These are phyloP conservation scores for Meleagris gallopavo DNA, from an alignment of 2,113 vertebrate genomes.

Conservation along the genomic window DNA sequence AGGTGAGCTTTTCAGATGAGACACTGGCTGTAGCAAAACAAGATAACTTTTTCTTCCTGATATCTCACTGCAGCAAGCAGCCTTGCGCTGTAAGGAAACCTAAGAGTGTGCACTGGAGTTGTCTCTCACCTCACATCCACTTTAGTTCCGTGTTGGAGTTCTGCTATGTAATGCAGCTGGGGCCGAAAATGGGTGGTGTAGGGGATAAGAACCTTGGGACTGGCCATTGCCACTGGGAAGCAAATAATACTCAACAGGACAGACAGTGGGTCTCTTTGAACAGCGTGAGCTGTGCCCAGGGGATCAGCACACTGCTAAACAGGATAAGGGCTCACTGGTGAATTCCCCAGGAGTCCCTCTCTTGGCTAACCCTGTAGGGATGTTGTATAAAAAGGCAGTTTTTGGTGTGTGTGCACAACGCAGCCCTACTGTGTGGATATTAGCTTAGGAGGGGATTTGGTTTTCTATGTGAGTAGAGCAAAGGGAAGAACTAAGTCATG, in stretches of 20 bases:
- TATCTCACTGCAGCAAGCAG: fast-evolving
- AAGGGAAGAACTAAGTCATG: neutral
- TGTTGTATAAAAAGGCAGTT: neutral
- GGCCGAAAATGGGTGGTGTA: neutral
- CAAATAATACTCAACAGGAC: neutral
- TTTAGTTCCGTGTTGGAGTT: fast-evolving
- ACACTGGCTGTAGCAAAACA: neutral
- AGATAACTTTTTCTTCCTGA: neutral
- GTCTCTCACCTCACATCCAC: fast-evolving
- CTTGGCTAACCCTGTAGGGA: neutral
- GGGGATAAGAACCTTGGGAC: neutral
- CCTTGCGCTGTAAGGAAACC: neutral
- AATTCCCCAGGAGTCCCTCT: neutral
- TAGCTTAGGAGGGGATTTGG: neutral
- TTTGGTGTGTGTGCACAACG: neutral
- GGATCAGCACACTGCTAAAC: neutral
- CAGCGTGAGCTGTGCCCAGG: fast-evolving
- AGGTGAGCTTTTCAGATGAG: neutral
- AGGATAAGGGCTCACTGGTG: fast-evolving
- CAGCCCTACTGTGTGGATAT: neutral
- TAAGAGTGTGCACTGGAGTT: neutral
- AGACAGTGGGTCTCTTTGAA: neutral
- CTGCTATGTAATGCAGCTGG: neutral
- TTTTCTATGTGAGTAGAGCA: neutral
- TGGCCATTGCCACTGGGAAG: neutral